Evolutionary conservation across 2,888 invertebrate species (phyloP).

Genomic region (Thera britannica): DNA sequence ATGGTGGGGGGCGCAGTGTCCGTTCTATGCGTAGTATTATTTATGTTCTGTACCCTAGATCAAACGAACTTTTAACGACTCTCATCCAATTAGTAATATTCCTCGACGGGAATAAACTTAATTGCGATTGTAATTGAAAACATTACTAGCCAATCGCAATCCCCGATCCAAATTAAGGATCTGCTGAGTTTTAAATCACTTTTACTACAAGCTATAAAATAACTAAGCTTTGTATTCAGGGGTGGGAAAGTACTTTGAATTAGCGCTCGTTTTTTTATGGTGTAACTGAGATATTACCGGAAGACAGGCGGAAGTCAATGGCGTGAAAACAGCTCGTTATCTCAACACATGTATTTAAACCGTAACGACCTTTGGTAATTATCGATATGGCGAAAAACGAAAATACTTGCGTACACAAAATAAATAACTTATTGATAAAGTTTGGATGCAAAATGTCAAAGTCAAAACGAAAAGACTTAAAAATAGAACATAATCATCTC

Average conservation of each 20-base stretch:
- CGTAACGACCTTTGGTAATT: no score
- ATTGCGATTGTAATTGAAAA: constrained; percentile 9
- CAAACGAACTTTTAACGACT: background rate
- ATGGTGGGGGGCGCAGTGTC: no score
- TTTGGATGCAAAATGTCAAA: no score
- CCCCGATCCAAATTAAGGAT: background rate
- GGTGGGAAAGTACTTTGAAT: background rate
- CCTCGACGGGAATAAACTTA: constrained; percentile 2
- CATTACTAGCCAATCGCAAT: background rate
- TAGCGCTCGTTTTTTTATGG: background rate
- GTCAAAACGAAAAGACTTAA: no score
- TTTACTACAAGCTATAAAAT: background rate
- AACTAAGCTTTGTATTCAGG: background rate
- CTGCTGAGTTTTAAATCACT: background rate
- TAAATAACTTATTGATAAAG: no score
- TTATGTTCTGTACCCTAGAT: no score
- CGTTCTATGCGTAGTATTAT: no score
- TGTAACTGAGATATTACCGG: background rate
- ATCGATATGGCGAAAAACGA: no score
- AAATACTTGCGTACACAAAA: no score
- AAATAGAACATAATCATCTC: no score
- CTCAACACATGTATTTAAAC: no score
- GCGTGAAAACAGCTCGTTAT: background rate
- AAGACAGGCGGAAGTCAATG: background rate
- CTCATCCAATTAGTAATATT: background rate